These are phyloP conservation scores for Notarius lentiginosus DNA, from an alignment of 2,113 vertebrate genomes.

Conservation along the genomic window DNA sequence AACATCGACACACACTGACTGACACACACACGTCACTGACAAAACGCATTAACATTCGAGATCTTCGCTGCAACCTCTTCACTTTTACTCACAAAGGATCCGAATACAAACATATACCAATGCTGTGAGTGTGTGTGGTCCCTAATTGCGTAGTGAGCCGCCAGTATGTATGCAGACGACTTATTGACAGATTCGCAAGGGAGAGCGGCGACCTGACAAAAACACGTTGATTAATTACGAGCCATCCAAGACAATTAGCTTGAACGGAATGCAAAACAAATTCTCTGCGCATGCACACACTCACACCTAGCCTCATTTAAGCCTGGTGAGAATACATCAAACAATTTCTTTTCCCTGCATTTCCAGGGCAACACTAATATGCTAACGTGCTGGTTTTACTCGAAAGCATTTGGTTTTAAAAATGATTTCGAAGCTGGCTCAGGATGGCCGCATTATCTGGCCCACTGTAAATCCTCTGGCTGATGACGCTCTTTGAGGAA, in stretches of 20 bases:
- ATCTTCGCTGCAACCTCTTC: slow-evolving; percentile 33
- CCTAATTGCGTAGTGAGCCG: slow-evolving; percentile 41
- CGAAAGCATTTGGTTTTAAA: slow-evolving; percentile 62
- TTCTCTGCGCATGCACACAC: slow-evolving; percentile 20
- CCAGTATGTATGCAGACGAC: slow-evolving; percentile 40
- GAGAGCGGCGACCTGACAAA: slow-evolving; percentile 52
- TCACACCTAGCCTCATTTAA: slow-evolving; percentile 42
- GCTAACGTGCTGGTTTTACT: slow-evolving; percentile 60
- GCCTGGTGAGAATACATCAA: slow-evolving; percentile 63
- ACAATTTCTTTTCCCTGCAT: slow-evolving; percentile 53
- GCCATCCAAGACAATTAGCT: slow-evolving; percentile 58
- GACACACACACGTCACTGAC: slow-evolving; percentile 24
- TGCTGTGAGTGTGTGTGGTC: neutral
- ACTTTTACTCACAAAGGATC: slow-evolving; percentile 35
- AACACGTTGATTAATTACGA: slow-evolving; percentile 58
- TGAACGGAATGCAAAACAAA: slow-evolving; percentile 49
- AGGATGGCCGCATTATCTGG: slow-evolving; percentile 40
- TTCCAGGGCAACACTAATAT: slow-evolving; percentile 72
- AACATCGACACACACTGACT: slow-evolving; percentile 22
- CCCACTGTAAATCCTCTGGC: slow-evolving; percentile 45
- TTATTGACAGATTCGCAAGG: slow-evolving; percentile 47
- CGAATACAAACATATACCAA: slow-evolving; percentile 30
- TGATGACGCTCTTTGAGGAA: slow-evolving; percentile 20
- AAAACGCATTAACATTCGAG: slow-evolving; percentile 51
- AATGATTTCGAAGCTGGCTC: slow-evolving; percentile 61